phyloP scores from a whole-genome alignment of 2,888 invertebrate species.

The Tetramorium bicarinatum region DNA sequence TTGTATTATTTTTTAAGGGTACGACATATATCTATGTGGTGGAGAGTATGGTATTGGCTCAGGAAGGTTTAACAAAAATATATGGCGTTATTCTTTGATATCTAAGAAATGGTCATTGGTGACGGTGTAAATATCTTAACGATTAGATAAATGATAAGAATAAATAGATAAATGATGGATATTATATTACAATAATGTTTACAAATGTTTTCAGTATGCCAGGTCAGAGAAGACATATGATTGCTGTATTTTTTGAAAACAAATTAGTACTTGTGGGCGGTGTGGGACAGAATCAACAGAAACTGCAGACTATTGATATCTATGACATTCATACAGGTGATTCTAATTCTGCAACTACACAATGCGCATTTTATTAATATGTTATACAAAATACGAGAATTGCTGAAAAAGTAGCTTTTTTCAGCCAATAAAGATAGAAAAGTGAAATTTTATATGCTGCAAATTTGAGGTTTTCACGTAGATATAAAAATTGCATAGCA shows the following conservation, averaged over 20 bases:
- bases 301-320: constrained; percentile 76
- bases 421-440: too few species aligned
- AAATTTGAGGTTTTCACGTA: too few species aligned
- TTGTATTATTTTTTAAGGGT: constrained; percentile 70
- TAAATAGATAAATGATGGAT: background rate
- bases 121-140: constrained; percentile 67
- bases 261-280: constrained; percentile 79
- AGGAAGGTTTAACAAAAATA: constrained; percentile 75
- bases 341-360: background rate
- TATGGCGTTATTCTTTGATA: constrained; percentile 81
- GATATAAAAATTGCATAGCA: too few species aligned
- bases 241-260: constrained; percentile 74
- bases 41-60: constrained; percentile 77
- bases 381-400: too few species aligned
- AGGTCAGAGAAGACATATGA: constrained; percentile 79
- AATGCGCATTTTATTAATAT: too few species aligned
- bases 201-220: constrained; percentile 70
- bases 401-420: too few species aligned
- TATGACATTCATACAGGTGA: constrained; percentile 78
- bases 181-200: background rate
- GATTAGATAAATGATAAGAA: background rate
- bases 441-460: too few species aligned
- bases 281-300: constrained; percentile 77
- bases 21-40: constrained; percentile 79
- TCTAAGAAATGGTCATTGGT: constrained; percentile 80